Evolutionary conservation across 2,888 invertebrate genomes (phyloP).

Genomic region (Dichetophora obliterata): DNA sequence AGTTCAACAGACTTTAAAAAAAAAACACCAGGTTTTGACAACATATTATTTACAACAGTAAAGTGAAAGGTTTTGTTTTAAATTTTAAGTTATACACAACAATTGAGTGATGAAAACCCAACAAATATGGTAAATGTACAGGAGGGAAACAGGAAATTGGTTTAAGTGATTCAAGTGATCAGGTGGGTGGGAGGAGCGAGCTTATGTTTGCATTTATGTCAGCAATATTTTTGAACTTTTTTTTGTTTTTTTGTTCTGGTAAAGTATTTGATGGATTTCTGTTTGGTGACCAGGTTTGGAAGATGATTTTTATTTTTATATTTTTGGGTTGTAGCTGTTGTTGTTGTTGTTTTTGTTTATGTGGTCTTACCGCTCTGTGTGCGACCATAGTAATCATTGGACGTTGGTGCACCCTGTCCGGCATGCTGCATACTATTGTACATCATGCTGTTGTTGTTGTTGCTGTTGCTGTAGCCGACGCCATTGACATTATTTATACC

Average conservation of each 20-base stretch:
- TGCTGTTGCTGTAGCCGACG: slow-evolving; percentile 55
- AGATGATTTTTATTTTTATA: neutral
- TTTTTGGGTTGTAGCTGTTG: neutral
- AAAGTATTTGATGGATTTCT: neutral
- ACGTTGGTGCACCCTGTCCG: slow-evolving; percentile 44
- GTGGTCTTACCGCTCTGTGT: slow-evolving; percentile 68
- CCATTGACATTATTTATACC: slow-evolving; percentile 51
- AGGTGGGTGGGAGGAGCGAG: neutral
- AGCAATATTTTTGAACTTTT: too few species aligned
- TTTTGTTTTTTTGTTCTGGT: neutral
- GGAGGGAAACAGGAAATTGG: neutral
- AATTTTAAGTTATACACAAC: neutral
- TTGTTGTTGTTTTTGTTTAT: slow-evolving; percentile 32
- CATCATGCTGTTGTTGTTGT: slow-evolving; percentile 62
- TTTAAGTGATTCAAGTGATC: neutral
- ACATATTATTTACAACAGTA: slow-evolving; percentile 34
- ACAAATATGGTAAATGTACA: slow-evolving; percentile 34
- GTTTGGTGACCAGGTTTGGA: neutral
- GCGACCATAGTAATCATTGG: slow-evolving; percentile 68
- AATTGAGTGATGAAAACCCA: neutral
- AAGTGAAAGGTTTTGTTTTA: neutral
- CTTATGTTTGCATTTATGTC: neutral
- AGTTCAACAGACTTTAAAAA: too few species aligned
- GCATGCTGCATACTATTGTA: slow-evolving; percentile 62
- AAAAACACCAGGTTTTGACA: neutral